phyloP scores from a whole-genome alignment of 2,797 vertebrate genomes.

The Sternarchorhynchus goeldii region DNA sequence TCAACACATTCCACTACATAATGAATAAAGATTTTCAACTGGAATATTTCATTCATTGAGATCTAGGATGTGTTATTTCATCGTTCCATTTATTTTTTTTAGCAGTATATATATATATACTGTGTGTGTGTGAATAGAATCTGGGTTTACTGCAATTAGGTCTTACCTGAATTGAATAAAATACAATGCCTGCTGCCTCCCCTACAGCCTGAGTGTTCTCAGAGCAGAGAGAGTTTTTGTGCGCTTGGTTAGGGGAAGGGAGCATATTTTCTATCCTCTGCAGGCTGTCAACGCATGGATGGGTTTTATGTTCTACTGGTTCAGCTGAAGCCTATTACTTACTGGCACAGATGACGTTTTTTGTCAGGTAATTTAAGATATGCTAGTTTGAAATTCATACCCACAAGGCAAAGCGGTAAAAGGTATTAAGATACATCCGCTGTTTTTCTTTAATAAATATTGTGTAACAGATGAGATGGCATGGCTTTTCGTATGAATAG shows the following conservation, averaged over 20 bases:
- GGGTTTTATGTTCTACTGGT: conserved; percentile 23
- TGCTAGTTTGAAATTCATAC: conserved; percentile 29
- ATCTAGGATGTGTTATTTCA: no score
- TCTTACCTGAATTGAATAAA: not conserved
- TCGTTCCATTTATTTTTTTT: no score
- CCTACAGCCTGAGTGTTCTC: not conserved
- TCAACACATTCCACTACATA: no score
- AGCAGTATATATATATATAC: no score
- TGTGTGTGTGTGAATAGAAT: not conserved
- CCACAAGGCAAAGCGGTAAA: conserved; percentile 15
- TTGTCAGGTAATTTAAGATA: conserved; percentile 31
- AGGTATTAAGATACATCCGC: not conserved
- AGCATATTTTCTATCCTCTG: conserved; percentile 21
- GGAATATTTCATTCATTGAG: no score
- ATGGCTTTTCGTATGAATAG: not conserved
- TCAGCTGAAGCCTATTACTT: conserved; percentile 21
- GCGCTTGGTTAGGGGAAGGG: conserved; percentile 6
- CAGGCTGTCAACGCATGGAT: conserved; percentile 18
- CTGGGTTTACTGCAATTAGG: not conserved
- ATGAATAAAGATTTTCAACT: no score
- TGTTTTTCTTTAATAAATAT: conserved; percentile 11
- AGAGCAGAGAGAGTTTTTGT: not conserved
- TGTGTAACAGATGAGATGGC: not conserved
- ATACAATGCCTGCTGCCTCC: not conserved
- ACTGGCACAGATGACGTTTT: conserved; percentile 8